These are phyloP conservation scores for Thera britannica DNA, from an alignment of 2,888 invertebrate species.

Conservation along the genomic window DNA sequence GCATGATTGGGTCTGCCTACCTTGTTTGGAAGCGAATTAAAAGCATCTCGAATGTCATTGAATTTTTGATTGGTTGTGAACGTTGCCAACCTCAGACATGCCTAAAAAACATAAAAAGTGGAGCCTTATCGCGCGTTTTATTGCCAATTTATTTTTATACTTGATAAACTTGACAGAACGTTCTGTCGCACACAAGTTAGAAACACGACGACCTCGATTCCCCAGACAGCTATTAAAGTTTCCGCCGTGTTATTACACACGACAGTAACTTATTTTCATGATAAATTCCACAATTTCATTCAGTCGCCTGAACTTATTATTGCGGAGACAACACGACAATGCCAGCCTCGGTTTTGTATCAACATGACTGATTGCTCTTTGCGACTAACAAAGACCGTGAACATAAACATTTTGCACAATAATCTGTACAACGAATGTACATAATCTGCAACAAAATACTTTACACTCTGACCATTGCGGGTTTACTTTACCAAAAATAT, in stretches of 20 bases:
- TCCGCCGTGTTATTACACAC: conserved; percentile 56
- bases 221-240: conserved; percentile 59
- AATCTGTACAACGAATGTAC: conserved; percentile 48
- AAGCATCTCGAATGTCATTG: conserved; percentile 20
- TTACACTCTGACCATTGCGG: conserved; percentile 43
- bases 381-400: conserved; percentile 69
- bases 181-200: conserved; percentile 29
- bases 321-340: conserved; percentile 67
- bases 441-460: conserved; percentile 15
- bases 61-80: conserved; percentile 22
- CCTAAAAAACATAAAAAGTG: neutral
- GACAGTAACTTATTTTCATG: conserved; percentile 66
- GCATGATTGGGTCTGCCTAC: conserved; percentile 35
- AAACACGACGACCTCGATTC: conserved; percentile 46
- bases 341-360: conserved; percentile 70
- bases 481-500: neutral
- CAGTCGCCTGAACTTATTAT: conserved; percentile 64
- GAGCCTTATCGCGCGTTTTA: neutral
- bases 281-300: conserved; percentile 66
- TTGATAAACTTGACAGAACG: conserved; percentile 33
- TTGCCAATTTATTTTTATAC: conserved; percentile 10
- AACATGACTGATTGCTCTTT: conserved; percentile 79
- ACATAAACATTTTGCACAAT: conserved; percentile 73
- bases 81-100: neutral
- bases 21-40: conserved; percentile 30